Base-by-base conservation (phyloP, 2,113 vertebrate species). In the Sylvicapra grimmia region DNA sequence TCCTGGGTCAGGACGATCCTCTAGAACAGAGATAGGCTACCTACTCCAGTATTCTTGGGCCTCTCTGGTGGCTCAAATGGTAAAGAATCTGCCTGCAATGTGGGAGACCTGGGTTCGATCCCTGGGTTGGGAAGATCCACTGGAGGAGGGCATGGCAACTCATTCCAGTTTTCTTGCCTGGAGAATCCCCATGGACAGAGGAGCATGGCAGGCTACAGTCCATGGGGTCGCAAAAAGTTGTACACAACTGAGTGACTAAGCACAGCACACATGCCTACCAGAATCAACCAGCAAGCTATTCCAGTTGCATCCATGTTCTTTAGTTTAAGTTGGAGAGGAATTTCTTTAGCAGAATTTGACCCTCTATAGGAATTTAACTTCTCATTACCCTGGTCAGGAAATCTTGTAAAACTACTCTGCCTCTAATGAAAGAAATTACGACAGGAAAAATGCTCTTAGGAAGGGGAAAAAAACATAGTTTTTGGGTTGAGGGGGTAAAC, bases 141-240 rank as follows among this genome's bases (percentile, higher is more conserved):
- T 36, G 9, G 65, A 72, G 9, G 65, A 72, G n/a, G n/a, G 19
- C 9, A 3, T 36, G 9, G 65, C 19, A 72, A 23, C 65, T n/a
- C n/a, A 36, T 11, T 72, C 19, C 19, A 72, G 65, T 72, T 23
- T 72, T 36, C n/a, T 72, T 36, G 65, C 65, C 65, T 36, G 19
- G 65, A 36, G n/a, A 72, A 72, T 72, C 65, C 18, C 10, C 65
- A 36, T 23, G n/a, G 65, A 72, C n/a, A 72, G n/a, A 72, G 65
- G n/a, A 72, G n/a, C n/a, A 0, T 72, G 65, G 65, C 0, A 0
- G n/a, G 9, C n/a, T 72, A 72, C n/a, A 23, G 19, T 36, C 19
- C 65, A 6, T 3, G n/a, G 18, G n/a, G 65, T 36, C 19, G 0
- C 33, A 72, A 68, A 68, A 18, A 21, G 18, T 11, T 3, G 19